phyloP scores from a whole-genome alignment of 2,797 vertebrate genomes.

The Pangasius macronema region DNA sequence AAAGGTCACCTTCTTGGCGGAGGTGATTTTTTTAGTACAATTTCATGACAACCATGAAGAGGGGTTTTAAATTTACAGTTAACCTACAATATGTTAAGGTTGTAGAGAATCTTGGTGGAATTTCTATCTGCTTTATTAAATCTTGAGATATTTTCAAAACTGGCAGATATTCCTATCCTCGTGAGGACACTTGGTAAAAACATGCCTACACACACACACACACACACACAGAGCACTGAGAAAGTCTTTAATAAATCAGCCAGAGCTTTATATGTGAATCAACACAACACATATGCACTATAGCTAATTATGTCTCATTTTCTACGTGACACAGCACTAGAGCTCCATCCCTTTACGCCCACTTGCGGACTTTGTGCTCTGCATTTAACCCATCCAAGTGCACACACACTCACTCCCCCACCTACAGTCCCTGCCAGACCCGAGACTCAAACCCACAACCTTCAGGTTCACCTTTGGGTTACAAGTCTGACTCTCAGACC shows the following conservation, averaged over 20 bases:
- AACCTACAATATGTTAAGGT: constrained; percentile 40
- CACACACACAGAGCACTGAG: constrained; percentile 15
- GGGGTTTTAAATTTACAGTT: constrained; percentile 53
- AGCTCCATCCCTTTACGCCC: constrained; percentile 73
- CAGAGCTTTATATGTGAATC: constrained; percentile 73
- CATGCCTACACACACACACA: neutral
- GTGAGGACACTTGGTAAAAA: neutral
- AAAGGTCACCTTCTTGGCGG: constrained; percentile 55
- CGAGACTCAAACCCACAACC: too few relatives aligned
- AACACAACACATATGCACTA: constrained; percentile 78
- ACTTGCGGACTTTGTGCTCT: too few relatives aligned
- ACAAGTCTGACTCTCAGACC: too few relatives aligned
- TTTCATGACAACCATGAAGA: constrained; percentile 52
- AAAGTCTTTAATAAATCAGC: constrained; percentile 69
- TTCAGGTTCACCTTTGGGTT: too few relatives aligned
- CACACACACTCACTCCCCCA: too few relatives aligned
- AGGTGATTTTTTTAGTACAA: constrained; percentile 46
- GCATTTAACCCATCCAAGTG: too few relatives aligned
- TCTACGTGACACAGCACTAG: constrained; percentile 62
- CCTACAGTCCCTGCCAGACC: too few relatives aligned
- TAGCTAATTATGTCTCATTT: constrained; percentile 79
- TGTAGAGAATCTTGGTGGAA: constrained; percentile 8
- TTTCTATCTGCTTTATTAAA: constrained; percentile 3
- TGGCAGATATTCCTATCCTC: neutral
- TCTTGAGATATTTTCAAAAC: neutral